Evolutionary conservation across 1,140 invertebrate species (phyloP).

Genomic region (Augochlora pura): DNA sequence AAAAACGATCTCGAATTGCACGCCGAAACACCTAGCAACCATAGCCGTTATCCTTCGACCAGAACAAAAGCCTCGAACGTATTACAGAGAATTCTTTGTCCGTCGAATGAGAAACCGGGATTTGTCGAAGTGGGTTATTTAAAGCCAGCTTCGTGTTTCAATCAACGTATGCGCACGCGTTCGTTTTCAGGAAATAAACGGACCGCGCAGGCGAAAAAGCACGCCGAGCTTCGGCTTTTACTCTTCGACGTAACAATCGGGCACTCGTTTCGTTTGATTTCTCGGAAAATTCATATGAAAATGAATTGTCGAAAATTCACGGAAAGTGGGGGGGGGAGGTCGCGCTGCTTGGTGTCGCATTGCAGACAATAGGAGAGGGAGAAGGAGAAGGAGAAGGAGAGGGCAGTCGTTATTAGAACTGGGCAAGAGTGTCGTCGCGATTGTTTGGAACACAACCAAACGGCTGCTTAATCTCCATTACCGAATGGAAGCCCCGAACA

Average conservation of each 20-base stretch:
- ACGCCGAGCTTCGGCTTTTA: too few species aligned
- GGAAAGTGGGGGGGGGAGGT: not conserved
- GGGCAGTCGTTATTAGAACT: not conserved
- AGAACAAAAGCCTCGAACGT: not conserved
- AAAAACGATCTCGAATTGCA: too few species aligned
- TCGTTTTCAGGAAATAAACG: not conserved
- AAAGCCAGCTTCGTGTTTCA: not conserved
- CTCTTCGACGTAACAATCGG: too few species aligned
- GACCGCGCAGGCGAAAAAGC: not conserved
- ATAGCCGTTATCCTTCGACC: not conserved
- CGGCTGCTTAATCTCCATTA: constrained; percentile 43
- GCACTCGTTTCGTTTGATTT: too few species aligned
- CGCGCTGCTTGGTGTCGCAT: constrained; percentile 3
- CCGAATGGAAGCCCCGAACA: constrained; percentile 34
- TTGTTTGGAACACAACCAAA: constrained; percentile 47
- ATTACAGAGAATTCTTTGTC: too few species aligned
- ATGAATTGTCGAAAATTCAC: too few species aligned
- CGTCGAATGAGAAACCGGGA: too few species aligned
- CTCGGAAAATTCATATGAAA: too few species aligned
- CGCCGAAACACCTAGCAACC: too few species aligned
- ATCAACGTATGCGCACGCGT: too few species aligned
- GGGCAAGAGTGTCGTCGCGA: constrained; percentile 2
- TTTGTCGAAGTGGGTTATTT: not conserved
- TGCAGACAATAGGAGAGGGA: not conserved
- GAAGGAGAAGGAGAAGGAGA: too few species aligned